Percentiles rank a stretch among this genome's conserved stretches.
Conservation (phyloP, 2,113 vertebrate genomes). For the Eptesicus fuscus region DNA sequence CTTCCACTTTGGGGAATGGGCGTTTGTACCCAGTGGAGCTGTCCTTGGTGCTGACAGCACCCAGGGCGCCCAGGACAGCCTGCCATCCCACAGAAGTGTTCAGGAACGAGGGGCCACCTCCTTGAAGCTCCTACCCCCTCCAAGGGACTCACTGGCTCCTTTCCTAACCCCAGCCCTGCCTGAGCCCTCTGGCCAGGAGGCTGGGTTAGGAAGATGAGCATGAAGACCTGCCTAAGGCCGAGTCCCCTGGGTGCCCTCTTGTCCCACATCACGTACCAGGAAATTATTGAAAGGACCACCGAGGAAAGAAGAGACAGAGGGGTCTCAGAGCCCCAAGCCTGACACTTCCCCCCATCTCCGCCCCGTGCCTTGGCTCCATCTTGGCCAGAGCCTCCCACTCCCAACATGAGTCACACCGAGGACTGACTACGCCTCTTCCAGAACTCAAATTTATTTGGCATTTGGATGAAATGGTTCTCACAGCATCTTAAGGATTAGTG, state of each 20-base stretch:
- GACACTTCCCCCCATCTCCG: fast-evolving
- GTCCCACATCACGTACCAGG: not conserved
- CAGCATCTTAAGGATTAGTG: conserved; percentile 88
- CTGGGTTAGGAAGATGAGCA: not conserved
- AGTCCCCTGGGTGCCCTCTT: not conserved
- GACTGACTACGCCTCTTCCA: conserved; percentile 71
- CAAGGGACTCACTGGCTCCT: not conserved
- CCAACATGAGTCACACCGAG: not conserved
- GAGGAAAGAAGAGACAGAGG: not conserved
- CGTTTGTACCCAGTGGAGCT: not conserved
- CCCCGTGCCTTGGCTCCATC: not conserved
- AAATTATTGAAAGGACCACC: not conserved
- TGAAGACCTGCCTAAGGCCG: not conserved
- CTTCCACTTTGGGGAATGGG: not conserved
- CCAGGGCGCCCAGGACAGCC: not conserved
- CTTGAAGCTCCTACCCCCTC: not conserved
- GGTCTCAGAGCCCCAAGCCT: not conserved
- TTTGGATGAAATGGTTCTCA: conserved; percentile 94
- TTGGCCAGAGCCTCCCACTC: not conserved
- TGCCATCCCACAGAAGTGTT: fast-evolving
- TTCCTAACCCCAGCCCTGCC: not conserved
- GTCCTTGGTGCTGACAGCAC: not conserved
- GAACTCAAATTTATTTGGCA: conserved; percentile 96
- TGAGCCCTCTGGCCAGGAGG: not conserved
- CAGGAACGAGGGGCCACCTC: not conserved